Percentiles rank a stretch among this genome's conserved stretches.
These are phyloP conservation scores for Rhabdornis inornatus DNA, from an alignment of 2,113 vertebrate species.

Conservation along the genomic window DNA sequence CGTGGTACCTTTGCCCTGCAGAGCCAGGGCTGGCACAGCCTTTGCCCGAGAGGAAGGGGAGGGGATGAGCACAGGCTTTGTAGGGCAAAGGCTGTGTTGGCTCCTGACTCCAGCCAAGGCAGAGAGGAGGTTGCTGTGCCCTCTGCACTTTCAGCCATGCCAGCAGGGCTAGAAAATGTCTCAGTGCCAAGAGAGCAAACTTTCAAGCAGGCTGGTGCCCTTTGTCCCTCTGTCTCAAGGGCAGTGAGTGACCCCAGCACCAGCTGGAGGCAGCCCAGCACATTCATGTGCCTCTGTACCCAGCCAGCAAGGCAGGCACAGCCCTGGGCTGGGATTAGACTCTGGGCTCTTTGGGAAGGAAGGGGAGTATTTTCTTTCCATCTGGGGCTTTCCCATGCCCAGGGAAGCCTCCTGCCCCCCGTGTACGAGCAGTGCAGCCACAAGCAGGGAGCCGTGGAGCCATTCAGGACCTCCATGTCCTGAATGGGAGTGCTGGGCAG, in stretches of 20 bases:
- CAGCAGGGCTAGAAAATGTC: background rate
- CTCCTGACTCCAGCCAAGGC: background rate
- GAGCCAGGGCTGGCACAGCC: background rate
- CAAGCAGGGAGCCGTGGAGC: background rate
- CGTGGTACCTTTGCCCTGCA: background rate
- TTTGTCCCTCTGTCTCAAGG: slow-evolving; percentile 28
- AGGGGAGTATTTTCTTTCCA: background rate
- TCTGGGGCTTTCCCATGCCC: background rate
- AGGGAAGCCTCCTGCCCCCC: background rate
- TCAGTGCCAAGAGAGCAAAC: background rate
- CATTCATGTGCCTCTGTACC: background rate
- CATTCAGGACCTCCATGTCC: background rate
- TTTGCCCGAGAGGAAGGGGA: background rate
- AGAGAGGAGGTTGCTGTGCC: background rate
- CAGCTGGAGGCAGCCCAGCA: background rate
- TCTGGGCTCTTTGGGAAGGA: background rate
- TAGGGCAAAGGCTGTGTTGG: background rate
- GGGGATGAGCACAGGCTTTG: background rate
- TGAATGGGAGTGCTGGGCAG: background rate
- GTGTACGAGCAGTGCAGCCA: accelerated
- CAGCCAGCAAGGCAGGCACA: background rate
- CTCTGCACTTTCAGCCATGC: background rate
- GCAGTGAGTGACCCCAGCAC: background rate
- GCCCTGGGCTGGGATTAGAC: accelerated
- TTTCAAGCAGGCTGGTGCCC: slow-evolving; percentile 6